Evolutionary conservation across 2,888 invertebrate species (phyloP).

Genomic region (Phortica okadai): DNA sequence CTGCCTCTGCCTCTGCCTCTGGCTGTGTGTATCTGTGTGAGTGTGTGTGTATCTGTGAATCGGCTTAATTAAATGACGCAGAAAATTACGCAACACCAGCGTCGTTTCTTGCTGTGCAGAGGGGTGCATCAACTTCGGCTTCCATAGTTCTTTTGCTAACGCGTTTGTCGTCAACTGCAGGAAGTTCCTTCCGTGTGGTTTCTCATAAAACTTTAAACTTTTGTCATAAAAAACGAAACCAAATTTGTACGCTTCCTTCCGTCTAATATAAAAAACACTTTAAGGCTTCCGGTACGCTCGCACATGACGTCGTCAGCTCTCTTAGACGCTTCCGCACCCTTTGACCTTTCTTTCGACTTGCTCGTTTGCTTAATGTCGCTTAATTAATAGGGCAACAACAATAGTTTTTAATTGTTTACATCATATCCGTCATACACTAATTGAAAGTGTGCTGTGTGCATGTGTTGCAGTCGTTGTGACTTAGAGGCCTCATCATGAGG

Average conservation of each 20-base stretch:
- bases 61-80: constrained; percentile 76
- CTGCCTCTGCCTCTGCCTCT: not conserved
- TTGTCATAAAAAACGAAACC: constrained; percentile 37
- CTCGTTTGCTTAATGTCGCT: constrained; percentile 44
- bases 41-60: constrained; percentile 52
- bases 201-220: constrained; percentile 61
- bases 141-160: not conserved
- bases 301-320: not conserved
- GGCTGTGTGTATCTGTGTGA: constrained; percentile 5
- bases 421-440: constrained; percentile 64
- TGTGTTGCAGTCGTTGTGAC: not conserved
- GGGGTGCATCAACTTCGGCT: not conserved
- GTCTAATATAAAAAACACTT: constrained; percentile 60
- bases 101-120: not conserved
- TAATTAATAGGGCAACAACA: constrained; percentile 61
- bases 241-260: constrained; percentile 20
- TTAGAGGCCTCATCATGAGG: too few relatives aligned
- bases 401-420: constrained; percentile 45
- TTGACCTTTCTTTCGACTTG: constrained; percentile 9
- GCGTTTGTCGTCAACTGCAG: constrained; percentile 7
- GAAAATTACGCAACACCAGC: constrained; percentile 69
- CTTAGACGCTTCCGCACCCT: too few relatives aligned
- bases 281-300: constrained; percentile 53
- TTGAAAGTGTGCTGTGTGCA: constrained; percentile 44
- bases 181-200: constrained; percentile 59